Conservation (phyloP, 2,888 invertebrate species). For the Dryadula phaetusa region DNA sequence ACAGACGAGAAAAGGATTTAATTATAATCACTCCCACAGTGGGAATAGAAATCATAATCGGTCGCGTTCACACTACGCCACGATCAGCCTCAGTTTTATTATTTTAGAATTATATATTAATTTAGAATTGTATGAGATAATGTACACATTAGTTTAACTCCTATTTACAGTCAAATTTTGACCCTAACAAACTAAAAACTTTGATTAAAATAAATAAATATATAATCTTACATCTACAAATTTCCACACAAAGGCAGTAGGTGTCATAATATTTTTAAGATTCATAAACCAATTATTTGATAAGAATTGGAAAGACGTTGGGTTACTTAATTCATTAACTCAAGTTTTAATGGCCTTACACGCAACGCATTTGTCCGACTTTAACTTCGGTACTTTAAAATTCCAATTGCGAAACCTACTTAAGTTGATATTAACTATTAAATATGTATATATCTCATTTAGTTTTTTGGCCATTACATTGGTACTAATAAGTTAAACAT, state of each 20-base stretch:
- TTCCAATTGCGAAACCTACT: slow-evolving; percentile 16
- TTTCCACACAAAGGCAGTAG: slow-evolving; percentile 12
- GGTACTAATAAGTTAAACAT: no score
- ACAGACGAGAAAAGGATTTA: no score
- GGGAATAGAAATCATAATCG: no score
- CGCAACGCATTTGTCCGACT: slow-evolving; percentile 25
- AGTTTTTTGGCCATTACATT: no score
- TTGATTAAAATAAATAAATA: not conserved
- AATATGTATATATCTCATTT: no score
- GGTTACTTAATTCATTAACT: slow-evolving; percentile 17
- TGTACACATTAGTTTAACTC: no score
- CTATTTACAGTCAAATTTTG: no score
- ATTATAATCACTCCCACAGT: no score
- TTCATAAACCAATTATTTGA: slow-evolving; percentile 47
- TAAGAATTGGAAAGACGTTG: slow-evolving; percentile 46
- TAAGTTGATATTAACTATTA: not conserved
- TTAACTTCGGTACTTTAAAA: slow-evolving; percentile 25
- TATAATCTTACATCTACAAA: slow-evolving; percentile 8
- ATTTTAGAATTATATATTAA: no score
- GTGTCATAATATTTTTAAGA: slow-evolving; percentile 45
- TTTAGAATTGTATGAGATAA: no score
- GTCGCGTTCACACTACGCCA: no score
- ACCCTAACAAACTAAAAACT: not conserved
- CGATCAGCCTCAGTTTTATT: no score
- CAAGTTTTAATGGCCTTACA: slow-evolving; percentile 32